Evolutionary conservation across 2,888 invertebrate genomes (phyloP).

Genomic region (Tipula vernalis): DNA sequence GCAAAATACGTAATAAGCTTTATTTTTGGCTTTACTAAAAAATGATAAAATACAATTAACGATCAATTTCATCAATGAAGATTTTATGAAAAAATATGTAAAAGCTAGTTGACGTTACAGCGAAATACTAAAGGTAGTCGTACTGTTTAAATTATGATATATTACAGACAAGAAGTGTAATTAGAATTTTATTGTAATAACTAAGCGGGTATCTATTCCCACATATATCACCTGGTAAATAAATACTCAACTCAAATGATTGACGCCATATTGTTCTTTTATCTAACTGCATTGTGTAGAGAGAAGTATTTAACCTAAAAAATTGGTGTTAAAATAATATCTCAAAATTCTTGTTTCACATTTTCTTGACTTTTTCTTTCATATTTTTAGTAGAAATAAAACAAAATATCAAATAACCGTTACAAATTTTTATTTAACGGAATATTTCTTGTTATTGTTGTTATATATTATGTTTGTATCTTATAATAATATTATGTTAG

Average conservation of each 20-base stretch:
- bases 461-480: background rate
- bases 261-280: background rate
- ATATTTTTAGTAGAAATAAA: background rate
- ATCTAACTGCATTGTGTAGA: too few relatives aligned
- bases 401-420: background rate
- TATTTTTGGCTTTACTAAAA: too few relatives aligned
- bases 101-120: too few relatives aligned
- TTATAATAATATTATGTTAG: background rate
- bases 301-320: background rate
- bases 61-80: too few relatives aligned
- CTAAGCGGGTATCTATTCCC: background rate
- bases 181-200: background rate
- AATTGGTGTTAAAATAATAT: background rate
- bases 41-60: too few relatives aligned
- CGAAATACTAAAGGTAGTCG: too few relatives aligned
- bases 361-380: background rate
- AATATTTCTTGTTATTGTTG: background rate
- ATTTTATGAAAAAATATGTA: too few relatives aligned
- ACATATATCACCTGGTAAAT: background rate
- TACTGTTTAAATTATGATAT: background rate
- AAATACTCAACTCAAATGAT: background rate
- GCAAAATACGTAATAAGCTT: too few relatives aligned
- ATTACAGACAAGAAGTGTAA: background rate
- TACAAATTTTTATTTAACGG: background rate
- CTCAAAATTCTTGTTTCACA: background rate